A percentile compares a stretch with the other conserved stretches of the same genome.
Conservation (phyloP, 2,888 invertebrate genomes). For the Nasonovia ribisnigri region DNA sequence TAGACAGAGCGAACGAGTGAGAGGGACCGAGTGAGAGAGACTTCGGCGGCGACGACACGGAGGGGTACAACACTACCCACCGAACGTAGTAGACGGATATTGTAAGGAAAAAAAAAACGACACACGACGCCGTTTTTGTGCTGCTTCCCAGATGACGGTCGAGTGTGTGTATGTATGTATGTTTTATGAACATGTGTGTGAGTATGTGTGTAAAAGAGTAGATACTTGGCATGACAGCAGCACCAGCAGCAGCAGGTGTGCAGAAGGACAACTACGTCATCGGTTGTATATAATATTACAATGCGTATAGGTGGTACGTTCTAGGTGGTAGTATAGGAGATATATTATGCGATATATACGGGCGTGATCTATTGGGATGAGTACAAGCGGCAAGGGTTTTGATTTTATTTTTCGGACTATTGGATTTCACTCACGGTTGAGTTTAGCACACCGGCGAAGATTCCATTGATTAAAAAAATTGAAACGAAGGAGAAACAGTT, state of each 20-base stretch:
- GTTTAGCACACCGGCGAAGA: background rate
- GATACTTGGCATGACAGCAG: constrained; percentile 50
- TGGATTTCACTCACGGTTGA: background rate
- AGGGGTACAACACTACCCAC: constrained; percentile 41
- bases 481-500: background rate
- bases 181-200: background rate
- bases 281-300: constrained; percentile 56
- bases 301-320: constrained; percentile 26
- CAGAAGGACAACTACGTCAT: constrained; percentile 60
- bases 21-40: background rate
- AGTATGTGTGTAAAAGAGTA: background rate
- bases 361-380: constrained; percentile 48
- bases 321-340: constrained; percentile 23
- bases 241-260: constrained; percentile 59
- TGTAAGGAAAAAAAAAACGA: constrained; percentile 43
- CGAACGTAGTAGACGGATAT: constrained; percentile 53
- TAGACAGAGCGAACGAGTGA: background rate
- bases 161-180: constrained; percentile 2
- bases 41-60: constrained; percentile 29
- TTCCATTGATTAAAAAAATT: constrained; percentile 25
- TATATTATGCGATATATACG: constrained; percentile 32
- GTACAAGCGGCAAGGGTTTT: constrained; percentile 26
- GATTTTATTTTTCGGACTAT: constrained; percentile 2
- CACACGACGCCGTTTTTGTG: constrained; percentile 60
- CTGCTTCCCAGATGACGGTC: constrained; percentile 63